These are phyloP conservation scores for Centropus unirufus DNA, from an alignment of 2,113 vertebrate genomes.

Conservation along the genomic window DNA sequence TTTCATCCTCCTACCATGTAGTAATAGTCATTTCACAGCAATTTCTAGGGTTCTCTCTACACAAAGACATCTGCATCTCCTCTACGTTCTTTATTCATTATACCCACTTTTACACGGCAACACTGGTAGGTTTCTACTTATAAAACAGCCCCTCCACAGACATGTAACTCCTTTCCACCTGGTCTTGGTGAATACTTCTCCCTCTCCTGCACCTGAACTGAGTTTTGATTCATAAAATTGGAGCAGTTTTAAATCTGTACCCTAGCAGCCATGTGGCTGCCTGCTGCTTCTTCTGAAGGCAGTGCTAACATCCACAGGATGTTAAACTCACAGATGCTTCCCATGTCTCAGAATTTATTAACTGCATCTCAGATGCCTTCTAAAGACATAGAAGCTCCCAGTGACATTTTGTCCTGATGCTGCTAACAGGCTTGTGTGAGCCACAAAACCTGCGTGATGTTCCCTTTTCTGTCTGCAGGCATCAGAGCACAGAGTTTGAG, in stretches of 20 bases:
- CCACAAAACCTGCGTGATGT: background rate
- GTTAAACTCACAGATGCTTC: slow-evolving; percentile 58
- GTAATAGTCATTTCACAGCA: background rate
- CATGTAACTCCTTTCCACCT: background rate
- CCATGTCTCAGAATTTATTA: slow-evolving; percentile 53
- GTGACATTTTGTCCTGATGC: slow-evolving; percentile 45
- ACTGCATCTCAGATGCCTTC: slow-evolving; percentile 26
- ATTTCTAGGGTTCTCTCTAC: background rate
- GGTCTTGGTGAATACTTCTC: background rate
- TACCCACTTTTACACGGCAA: background rate
- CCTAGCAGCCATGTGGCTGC: slow-evolving; percentile 29
- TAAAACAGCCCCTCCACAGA: background rate
- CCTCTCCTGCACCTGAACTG: background rate
- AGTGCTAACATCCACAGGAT: slow-evolving; percentile 54
- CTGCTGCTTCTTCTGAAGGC: slow-evolving; percentile 58
- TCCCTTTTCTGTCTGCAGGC: slow-evolving; percentile 39
- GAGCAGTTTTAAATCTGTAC: slow-evolving; percentile 7
- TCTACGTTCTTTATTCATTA: background rate
- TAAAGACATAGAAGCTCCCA: slow-evolving; percentile 26
- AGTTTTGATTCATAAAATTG: background rate
- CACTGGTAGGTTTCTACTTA: background rate
- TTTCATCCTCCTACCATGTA: background rate
- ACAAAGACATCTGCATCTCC: background rate
- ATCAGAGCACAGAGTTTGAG: slow-evolving; percentile 46
- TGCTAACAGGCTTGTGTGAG: slow-evolving; percentile 15